Evolutionary conservation across 2,797 vertebrate genomes (phyloP).

Genomic region (Chaetophractus vellerosus): DNA sequence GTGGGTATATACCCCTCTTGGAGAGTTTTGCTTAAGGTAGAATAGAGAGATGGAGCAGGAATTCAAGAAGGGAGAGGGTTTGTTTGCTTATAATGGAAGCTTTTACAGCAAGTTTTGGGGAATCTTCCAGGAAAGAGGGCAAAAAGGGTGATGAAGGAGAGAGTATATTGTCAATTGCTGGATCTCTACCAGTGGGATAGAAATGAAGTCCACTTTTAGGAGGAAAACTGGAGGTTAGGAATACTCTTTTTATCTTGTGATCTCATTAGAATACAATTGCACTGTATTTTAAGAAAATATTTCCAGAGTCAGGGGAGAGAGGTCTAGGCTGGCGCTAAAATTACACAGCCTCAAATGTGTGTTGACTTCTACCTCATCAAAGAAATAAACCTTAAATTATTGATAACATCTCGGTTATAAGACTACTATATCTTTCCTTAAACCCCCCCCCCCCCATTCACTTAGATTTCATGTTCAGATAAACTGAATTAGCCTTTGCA

Average conservation of each 20-base stretch:
- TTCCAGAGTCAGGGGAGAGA: conserved; percentile 26
- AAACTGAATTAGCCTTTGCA: conserved; percentile 8
- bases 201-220: background rate
- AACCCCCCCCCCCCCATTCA: background rate
- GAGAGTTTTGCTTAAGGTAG: background rate
- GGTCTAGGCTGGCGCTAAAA: conserved; percentile 47
- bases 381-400: conserved; percentile 40
- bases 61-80: background rate
- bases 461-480: conserved; percentile 56
- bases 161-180: background rate
- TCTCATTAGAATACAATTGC: conserved; percentile 6
- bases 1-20: fast-evolving
- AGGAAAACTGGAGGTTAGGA: background rate
- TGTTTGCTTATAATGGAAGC: background rate
- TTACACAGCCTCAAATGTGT: background rate
- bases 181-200: background rate
- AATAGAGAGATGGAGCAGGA: background rate
- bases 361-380: conserved; percentile 25
- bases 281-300: conserved; percentile 5
- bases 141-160: background rate
- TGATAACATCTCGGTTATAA: background rate
- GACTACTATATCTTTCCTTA: background rate
- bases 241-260: background rate
- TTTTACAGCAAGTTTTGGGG: background rate
- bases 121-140: background rate